phyloP scores from a whole-genome alignment of 2,113 vertebrate species.

The Ctenomys sociabilis region DNA sequence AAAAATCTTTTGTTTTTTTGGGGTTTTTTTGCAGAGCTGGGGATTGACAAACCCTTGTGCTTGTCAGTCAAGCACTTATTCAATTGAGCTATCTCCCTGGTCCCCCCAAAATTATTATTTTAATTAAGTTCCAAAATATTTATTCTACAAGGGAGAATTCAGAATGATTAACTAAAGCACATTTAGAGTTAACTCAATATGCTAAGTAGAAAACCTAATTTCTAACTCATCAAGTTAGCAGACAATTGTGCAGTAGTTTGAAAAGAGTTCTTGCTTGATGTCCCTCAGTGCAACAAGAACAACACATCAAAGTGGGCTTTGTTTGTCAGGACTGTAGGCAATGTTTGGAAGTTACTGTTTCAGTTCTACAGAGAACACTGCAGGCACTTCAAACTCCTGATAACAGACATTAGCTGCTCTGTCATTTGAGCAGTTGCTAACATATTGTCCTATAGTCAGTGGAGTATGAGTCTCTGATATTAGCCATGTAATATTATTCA shows the following conservation, averaged over 20 bases:
- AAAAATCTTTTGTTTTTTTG: no score
- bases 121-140: constrained; percentile 13
- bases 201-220: constrained; percentile 1
- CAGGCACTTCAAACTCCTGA: constrained; percentile 94
- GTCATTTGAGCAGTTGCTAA: constrained; percentile 73
- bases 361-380: constrained; percentile 92
- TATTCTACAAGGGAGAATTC: not conserved
- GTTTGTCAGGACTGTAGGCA: constrained; percentile 87
- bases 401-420: constrained; percentile 94
- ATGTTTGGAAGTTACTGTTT: constrained; percentile 94
- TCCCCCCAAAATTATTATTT: not conserved
- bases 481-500: no score
- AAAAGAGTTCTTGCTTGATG: constrained; percentile 94
- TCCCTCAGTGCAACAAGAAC: constrained; percentile 93
- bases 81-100: no score
- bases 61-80: no score
- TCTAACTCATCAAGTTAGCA: constrained; percentile 79
- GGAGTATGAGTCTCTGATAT: no score
- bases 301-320: constrained; percentile 91
- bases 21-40: no score
- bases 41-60: no score
- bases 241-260: constrained; percentile 96
- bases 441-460: no score
- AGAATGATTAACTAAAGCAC: not conserved
- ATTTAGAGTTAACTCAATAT: not conserved